Evolutionary conservation across 2,888 invertebrate species (phyloP).

Genomic region (Eupithecia inturbata): DNA sequence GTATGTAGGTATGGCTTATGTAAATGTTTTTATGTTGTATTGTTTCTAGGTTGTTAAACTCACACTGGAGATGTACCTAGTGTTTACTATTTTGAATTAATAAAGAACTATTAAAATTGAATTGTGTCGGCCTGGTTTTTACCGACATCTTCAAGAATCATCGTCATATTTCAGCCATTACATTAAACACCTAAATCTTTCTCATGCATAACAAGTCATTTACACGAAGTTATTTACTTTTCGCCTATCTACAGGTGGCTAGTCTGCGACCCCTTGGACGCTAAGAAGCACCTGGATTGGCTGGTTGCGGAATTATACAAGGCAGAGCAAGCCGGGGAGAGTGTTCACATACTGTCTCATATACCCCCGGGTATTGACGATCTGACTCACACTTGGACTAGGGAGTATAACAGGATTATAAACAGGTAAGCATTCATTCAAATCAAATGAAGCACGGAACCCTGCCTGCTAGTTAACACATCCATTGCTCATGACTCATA

Average conservation of each 20-base stretch:
- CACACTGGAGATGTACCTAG: no score
- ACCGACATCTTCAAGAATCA: no score
- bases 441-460: neutral
- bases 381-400: conserved; percentile 88
- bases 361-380: conserved; percentile 89
- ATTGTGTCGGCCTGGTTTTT: no score
- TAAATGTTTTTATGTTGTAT: no score
- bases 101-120: no score
- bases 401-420: conserved; percentile 87
- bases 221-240: neutral
- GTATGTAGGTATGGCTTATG: no score
- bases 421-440: conserved; percentile 77
- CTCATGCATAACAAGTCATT: neutral
- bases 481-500: neutral
- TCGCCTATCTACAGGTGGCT: conserved; percentile 86
- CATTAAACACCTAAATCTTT: no score
- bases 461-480: neutral
- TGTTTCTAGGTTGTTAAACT: no score
- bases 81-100: no score
- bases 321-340: conserved; percentile 89
- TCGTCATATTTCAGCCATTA: no score
- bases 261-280: conserved; percentile 87
- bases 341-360: conserved; percentile 93
- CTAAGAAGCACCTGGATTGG: conserved; percentile 92
- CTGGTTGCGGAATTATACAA: conserved; percentile 87